Percentiles rank a stretch among this genome's conserved stretches.
These are phyloP conservation scores for Acleris literana DNA, from an alignment of 2,888 invertebrate species.

Conservation along the genomic window DNA sequence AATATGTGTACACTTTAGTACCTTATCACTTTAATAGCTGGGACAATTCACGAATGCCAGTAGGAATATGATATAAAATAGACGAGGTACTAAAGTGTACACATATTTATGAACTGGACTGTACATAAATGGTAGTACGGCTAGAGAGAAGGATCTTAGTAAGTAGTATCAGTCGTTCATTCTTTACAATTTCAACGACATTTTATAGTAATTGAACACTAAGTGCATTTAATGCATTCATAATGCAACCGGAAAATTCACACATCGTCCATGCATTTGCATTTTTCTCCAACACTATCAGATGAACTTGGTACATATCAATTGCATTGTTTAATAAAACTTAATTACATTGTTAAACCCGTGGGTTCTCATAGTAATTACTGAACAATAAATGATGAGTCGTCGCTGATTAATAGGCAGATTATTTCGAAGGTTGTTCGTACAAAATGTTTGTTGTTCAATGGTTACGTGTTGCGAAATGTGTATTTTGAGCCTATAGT, in stretches of 20 bases:
- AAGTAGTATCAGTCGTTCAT: no score
- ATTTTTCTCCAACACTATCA: slow-evolving; percentile 17
- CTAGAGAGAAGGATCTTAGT: no score
- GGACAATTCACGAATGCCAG: no score
- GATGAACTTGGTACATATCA: slow-evolving; percentile 34
- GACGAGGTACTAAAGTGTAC: no score
- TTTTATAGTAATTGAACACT: no score
- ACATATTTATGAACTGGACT: no score
- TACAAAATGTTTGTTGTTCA: slow-evolving; percentile 20
- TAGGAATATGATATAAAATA: no score
- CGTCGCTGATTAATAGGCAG: slow-evolving; percentile 26
- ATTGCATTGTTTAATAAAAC: slow-evolving; percentile 34
- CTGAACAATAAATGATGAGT: slow-evolving; percentile 35
- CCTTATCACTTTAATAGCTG: no score
- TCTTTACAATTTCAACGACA: no score
- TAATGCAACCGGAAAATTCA: slow-evolving; percentile 6
- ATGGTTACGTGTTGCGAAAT: slow-evolving; percentile 24
- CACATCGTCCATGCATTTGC: slow-evolving; percentile 13
- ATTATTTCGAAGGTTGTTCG: slow-evolving; percentile 30
- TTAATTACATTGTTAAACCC: slow-evolving; percentile 27
- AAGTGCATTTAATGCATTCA: slow-evolving; percentile 3
- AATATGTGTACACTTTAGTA: no score
- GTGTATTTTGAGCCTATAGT: slow-evolving; percentile 11
- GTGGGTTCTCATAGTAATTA: slow-evolving; percentile 34
- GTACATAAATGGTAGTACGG: no score